Evolutionary conservation across 2,888 invertebrate species (phyloP).

Genomic region (Cancer borealis): DNA sequence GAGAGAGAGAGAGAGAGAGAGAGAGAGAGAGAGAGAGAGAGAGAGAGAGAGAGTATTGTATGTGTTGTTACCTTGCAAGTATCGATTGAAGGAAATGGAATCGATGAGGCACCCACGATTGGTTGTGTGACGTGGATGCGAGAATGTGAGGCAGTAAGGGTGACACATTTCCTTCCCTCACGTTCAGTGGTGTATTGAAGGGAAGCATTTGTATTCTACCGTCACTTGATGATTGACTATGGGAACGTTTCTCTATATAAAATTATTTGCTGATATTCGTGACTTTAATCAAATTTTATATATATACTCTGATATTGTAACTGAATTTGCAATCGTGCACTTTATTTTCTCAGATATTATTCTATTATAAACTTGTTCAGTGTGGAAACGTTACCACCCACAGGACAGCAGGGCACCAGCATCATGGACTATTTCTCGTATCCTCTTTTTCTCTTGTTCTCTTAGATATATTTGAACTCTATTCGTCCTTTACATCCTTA

Average conservation of each 20-base stretch:
- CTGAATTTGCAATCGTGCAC: no score
- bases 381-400: neutral
- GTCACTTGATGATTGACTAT: neutral
- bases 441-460: neutral
- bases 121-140: neutral
- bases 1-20: slow-evolving; percentile 32
- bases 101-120: neutral
- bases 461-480: neutral
- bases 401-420: neutral
- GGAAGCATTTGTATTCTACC: neutral
- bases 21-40: slow-evolving; percentile 32
- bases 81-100: neutral
- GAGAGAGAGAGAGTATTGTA: slow-evolving; percentile 25
- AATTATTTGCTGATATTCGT: neutral
- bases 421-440: neutral
- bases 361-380: neutral
- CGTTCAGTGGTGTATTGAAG: neutral
- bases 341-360: neutral
- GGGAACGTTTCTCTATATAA: neutral
- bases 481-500: neutral
- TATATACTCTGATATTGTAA: neutral
- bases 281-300: neutral
- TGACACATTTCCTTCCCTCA: neutral
- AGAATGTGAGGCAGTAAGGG: neutral
- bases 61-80: neutral